phyloP scores from a whole-genome alignment of 2,888 invertebrate species.

The Drosophila emarginata region DNA sequence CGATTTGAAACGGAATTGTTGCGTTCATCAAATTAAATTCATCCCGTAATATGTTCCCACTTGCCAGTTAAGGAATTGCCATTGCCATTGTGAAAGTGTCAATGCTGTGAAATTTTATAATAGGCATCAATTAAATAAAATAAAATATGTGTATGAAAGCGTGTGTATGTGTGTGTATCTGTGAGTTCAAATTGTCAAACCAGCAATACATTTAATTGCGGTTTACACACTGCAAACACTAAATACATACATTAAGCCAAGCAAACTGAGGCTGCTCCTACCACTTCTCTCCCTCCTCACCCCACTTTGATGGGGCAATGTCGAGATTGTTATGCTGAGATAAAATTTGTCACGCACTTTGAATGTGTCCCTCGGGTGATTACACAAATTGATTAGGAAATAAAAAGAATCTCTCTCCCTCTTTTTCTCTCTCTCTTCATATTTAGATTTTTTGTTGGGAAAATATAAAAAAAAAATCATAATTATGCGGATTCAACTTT shows the following conservation, averaged over 20 bases:
- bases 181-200: slow-evolving; percentile 45
- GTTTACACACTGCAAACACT: background rate
- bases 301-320: slow-evolving; percentile 1
- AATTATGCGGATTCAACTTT: background rate
- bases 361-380: slow-evolving; percentile 33
- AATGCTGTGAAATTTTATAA: slow-evolving; percentile 35
- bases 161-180: background rate
- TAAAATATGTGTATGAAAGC: slow-evolving; percentile 18
- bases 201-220: slow-evolving; percentile 44
- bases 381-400: slow-evolving; percentile 51
- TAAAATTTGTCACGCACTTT: slow-evolving; percentile 53
- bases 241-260: background rate
- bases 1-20: slow-evolving; percentile 42
- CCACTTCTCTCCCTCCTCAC: background rate
- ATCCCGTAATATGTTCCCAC: slow-evolving; percentile 4
- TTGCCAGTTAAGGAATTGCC: background rate
- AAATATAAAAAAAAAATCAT: background rate
- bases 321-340: slow-evolving; percentile 18
- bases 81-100: slow-evolving; percentile 10
- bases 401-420: background rate
- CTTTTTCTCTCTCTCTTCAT: background rate
- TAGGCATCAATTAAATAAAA: slow-evolving; percentile 53
- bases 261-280: background rate
- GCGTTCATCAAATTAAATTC: slow-evolving; percentile 6
- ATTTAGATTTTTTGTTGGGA: background rate